Evolutionary conservation across 2,113 vertebrate species (phyloP).

Genomic region (Paradoxurus hermaphroditus): DNA sequence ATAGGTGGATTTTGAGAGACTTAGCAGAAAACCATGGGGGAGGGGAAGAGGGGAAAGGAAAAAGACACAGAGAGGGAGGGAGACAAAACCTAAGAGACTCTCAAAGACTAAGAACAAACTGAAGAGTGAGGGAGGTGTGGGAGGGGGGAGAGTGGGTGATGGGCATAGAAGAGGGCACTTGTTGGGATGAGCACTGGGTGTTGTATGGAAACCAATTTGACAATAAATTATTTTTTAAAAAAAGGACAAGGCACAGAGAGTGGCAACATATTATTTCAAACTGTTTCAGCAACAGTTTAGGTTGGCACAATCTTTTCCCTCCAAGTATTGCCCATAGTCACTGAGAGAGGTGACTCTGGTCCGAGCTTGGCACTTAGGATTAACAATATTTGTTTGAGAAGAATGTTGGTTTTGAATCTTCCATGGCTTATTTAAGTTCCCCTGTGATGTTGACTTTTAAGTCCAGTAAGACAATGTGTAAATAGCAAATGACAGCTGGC

Average conservation of each 20-base stretch:
- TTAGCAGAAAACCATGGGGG: too few relatives aligned
- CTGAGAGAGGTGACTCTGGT: slow-evolving; percentile 3
- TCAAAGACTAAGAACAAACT: too few relatives aligned
- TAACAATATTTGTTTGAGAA: slow-evolving; percentile 52
- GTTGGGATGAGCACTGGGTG: too few relatives aligned
- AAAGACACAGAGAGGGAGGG: too few relatives aligned
- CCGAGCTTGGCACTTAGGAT: slow-evolving; percentile 1
- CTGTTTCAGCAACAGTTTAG: background rate
- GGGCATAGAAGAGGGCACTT: too few relatives aligned
- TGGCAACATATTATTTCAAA: background rate
- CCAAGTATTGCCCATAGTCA: background rate
- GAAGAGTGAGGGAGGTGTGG: too few relatives aligned
- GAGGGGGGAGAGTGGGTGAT: too few relatives aligned
- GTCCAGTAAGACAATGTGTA: slow-evolving; percentile 44
- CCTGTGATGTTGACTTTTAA: slow-evolving; percentile 50
- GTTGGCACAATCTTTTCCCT: background rate
- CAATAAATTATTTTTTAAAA: too few relatives aligned
- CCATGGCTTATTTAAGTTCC: slow-evolving; percentile 30
- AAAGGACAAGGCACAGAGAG: background rate
- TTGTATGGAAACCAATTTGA: too few relatives aligned
- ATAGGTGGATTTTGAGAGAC: too few relatives aligned
- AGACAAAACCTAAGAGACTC: too few relatives aligned
- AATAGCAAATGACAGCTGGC: slow-evolving; percentile 56
- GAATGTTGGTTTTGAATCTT: slow-evolving; percentile 40
- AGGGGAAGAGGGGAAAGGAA: too few relatives aligned